These are phyloP conservation scores for Ophion obscuratus DNA, from an alignment of 2,888 invertebrate genomes.

Conservation along the genomic window DNA sequence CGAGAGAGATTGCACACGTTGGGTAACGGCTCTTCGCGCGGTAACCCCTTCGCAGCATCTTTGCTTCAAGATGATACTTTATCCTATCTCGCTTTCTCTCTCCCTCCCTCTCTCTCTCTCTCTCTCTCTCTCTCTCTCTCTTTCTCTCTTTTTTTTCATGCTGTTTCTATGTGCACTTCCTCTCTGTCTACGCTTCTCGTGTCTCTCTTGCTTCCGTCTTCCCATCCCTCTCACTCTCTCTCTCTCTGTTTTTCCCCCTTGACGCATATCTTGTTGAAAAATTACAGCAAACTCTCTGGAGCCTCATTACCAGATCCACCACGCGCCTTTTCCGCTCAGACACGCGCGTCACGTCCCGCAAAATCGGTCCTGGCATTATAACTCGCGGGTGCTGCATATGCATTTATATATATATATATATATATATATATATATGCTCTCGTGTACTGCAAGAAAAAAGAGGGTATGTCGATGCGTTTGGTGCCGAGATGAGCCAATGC, in stretches of 20 bases:
- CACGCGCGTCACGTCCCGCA: constrained; percentile 80
- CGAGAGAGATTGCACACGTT: constrained; percentile 36
- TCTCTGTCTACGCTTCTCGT: neutral
- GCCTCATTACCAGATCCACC: constrained; percentile 72
- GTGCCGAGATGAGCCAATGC: constrained; percentile 61
- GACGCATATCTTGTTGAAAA: constrained; percentile 50
- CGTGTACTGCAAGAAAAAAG: constrained; percentile 8
- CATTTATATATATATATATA: constrained; percentile 38
- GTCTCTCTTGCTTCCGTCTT: neutral
- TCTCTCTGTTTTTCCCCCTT: constrained; percentile 58
- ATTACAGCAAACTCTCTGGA: constrained; percentile 55
- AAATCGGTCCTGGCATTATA: constrained; percentile 77
- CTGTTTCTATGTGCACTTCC: neutral
- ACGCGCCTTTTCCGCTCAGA: constrained; percentile 78
- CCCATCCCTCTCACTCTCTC: constrained; percentile 17
- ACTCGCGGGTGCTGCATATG: constrained; percentile 66
- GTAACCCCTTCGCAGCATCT: constrained; percentile 38
- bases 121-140: constrained; percentile 57
- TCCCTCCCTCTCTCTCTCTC: constrained; percentile 18
- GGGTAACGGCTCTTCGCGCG: constrained; percentile 22
- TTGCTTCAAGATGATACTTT: constrained; percentile 28
- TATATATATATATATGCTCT: constrained; percentile 15
- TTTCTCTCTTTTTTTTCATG: constrained; percentile 10
- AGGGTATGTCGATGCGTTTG: constrained; percentile 41
- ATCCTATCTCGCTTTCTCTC: constrained; percentile 15